A percentile compares a stretch with the other conserved stretches of the same genome.
These are phyloP conservation scores for Meandrina meandrites DNA, from an alignment of 92 coral and sea anemone species.

Conservation along the genomic window DNA sequence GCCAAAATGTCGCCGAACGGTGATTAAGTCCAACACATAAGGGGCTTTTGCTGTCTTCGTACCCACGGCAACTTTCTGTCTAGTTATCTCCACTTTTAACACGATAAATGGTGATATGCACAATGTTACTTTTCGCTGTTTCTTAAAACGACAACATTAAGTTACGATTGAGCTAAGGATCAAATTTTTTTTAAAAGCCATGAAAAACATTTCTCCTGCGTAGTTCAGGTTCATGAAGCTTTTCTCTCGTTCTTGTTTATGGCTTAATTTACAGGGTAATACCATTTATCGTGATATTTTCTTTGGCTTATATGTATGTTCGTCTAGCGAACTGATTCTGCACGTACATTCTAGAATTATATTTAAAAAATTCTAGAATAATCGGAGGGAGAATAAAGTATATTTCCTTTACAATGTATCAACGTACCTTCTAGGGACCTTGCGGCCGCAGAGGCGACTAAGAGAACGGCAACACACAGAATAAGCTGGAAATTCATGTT, in stretches of 20 bases:
- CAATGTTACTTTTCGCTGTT: too few species aligned
- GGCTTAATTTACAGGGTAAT: background rate
- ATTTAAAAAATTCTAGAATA: too few species aligned
- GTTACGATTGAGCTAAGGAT: too few species aligned
- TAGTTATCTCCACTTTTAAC: too few species aligned
- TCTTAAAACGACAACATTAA: too few species aligned
- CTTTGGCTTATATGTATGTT: background rate
- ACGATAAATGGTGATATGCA: too few species aligned
- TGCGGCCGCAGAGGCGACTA: conserved; percentile 62
- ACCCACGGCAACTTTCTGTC: too few species aligned
- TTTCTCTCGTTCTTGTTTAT: background rate
- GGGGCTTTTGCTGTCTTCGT: too few species aligned
- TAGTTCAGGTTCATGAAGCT: background rate
- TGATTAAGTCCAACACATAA: background rate
- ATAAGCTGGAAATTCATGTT: conserved; percentile 56
- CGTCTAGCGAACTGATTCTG: background rate
- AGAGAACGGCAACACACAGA: conserved; percentile 48
- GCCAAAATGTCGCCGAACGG: background rate
- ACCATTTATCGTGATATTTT: too few species aligned
- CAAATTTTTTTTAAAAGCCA: too few species aligned
- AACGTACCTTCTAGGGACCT: conserved; percentile 49
- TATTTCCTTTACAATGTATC: too few species aligned
- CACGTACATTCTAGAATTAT: too few species aligned
- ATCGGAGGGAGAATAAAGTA: background rate
- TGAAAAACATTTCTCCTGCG: background rate